Percentiles rank a stretch among this genome's conserved stretches.
Evolutionary conservation across 2,113 vertebrate genomes (phyloP).

Genomic region (Carassius carassius): DNA sequence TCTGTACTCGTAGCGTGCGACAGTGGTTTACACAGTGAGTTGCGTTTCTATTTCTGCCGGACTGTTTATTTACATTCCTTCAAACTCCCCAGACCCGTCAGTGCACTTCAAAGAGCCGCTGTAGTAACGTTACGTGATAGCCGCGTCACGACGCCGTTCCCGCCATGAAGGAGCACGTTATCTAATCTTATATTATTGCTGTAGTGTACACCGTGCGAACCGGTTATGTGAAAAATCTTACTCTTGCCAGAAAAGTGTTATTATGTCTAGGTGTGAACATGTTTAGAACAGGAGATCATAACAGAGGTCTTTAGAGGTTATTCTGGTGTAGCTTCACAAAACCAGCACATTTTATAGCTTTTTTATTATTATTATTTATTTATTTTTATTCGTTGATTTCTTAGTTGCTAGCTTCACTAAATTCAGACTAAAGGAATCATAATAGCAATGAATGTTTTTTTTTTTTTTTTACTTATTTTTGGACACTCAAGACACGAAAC

Average conservation of each 20-base stretch:
- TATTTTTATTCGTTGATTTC: too few relatives aligned
- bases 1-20: not conserved
- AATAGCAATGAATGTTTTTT: not conserved
- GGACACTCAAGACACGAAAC: not conserved
- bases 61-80: conserved; percentile 22
- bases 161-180: not conserved
- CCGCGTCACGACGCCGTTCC: not conserved
- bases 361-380: too few relatives aligned
- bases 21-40: not conserved
- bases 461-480: not conserved
- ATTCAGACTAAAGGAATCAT: not conserved
- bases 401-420: too few relatives aligned
- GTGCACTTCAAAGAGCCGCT: not conserved
- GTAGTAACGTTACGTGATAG: not conserved
- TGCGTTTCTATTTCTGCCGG: not conserved
- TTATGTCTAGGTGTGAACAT: not conserved
- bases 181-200: not conserved
- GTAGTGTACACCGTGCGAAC: too few relatives aligned
- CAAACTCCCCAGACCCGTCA: not conserved
- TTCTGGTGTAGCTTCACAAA: too few relatives aligned
- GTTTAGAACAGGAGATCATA: not conserved
- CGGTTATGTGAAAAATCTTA: not conserved
- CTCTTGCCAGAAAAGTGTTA: not conserved
- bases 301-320: not conserved
- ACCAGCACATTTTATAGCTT: too few relatives aligned